These are phyloP conservation scores for Vultur gryphus DNA, from an alignment of 2,797 vertebrate genomes.

Conservation along the genomic window DNA sequence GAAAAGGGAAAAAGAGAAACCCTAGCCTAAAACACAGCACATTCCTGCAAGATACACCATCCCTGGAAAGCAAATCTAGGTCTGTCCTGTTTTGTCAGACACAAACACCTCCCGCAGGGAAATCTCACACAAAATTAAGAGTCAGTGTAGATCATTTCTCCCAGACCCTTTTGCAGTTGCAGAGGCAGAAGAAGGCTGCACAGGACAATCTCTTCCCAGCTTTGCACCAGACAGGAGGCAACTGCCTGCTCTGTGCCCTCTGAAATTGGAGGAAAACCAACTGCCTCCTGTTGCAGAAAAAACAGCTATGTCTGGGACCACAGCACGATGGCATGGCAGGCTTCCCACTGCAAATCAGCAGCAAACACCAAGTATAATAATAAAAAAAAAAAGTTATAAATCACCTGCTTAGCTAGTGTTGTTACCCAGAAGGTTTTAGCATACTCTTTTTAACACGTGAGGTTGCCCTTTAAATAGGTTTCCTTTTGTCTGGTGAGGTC, in stretches of 20 bases:
- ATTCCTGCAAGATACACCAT: not conserved
- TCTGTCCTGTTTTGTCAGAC: not conserved
- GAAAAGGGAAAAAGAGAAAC: not conserved
- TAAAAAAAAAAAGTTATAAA: not conserved
- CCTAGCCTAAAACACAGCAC: not conserved
- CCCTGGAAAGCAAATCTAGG: constrained; percentile 14
- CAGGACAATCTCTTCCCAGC: not conserved
- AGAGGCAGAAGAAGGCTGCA: not conserved
- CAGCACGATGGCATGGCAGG: not conserved
- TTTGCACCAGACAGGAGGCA: not conserved
- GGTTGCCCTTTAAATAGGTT: not conserved
- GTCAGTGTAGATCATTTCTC: not conserved
- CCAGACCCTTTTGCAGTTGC: not conserved
- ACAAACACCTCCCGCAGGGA: not conserved
- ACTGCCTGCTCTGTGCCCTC: not conserved
- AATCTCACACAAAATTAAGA: not conserved
- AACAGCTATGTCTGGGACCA: not conserved
- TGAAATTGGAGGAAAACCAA: not conserved
- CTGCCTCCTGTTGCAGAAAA: not conserved
- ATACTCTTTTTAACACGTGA: not conserved
- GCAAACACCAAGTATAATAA: not conserved
- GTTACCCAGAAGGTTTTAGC: not conserved
- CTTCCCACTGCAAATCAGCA: not conserved
- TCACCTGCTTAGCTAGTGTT: not conserved
- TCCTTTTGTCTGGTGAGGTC: not conserved